Evolutionary conservation across 2,888 invertebrate species (phyloP), one percentile per base, ranked within the genome.

Genomic region (Bellardia bayeri): DNA sequence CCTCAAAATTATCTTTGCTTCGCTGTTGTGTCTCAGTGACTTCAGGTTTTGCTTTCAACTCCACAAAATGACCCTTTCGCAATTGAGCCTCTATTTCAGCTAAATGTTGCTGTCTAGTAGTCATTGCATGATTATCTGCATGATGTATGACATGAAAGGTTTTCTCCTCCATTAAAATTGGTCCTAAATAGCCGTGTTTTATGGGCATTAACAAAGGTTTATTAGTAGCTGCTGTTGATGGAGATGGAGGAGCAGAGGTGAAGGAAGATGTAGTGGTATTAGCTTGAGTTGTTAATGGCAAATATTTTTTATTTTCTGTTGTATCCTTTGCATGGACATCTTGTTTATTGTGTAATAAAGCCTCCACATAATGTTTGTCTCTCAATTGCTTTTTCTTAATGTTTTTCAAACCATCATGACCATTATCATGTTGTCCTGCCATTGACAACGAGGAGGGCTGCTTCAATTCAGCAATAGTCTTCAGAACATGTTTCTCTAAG

Each of bases 371-470:
- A 83, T 92, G 91, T 75, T 92, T 92, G 85, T 92, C 92, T 49
- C 91, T 88, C 82, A 93, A 89, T 89, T 94, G 93, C 82, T 94
- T 94, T 88, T 93, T 93, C 75, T 90, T 92, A 54, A 93, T 93
- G 58, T 90, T 86, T 89, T 94, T 94, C 13, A 91, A 89, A n/a
- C 93, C 93, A 89, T 94, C 94, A 88, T 93, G 94, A 4, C 93
- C 93, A 51, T 87, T 87, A 76, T 89, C 90, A 85, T 89, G 89
- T 13, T 88, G 90, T 49, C 64, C 64, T 0, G 30, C 13, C 45
- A 49, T 56, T 63, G 69, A 33, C 37, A 80, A 68, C 13, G 45
- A 13, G 9, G 85, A 80, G 33, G 51, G 79, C 5, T 72, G 72
- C 9, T 74, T 72, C 3, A 76, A 13, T 9, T 71, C 79, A 54